Base-by-base conservation (phyloP, 2,113 vertebrate species). In the Gadus macrocephalus region DNA sequence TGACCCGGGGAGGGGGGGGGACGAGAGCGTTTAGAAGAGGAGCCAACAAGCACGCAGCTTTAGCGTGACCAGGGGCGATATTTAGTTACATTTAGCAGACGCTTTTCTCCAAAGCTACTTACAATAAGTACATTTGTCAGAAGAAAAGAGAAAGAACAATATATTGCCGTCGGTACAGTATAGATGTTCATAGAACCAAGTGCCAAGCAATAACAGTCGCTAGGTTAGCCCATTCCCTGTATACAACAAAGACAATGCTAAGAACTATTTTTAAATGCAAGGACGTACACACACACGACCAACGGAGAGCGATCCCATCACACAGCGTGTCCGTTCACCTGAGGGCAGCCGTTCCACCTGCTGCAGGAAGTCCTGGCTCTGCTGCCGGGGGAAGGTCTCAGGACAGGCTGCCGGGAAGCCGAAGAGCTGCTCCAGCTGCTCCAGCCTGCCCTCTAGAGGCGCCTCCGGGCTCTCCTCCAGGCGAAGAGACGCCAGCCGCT, bases 341-440 rank as follows among this genome's bases (percentile, higher is more conserved):
- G 62, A 17, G 3, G 96, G 94, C 27, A 97, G 90, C 35, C 83
- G 85, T 63, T 88, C 76, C 53, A 96, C 87, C 78, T 88, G 92
- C 38, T 88, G 72, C 4, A 1, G 76, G 77, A 98, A 96, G 27
- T 76, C 27, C 9, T 89, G 75, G 60, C 73, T 82, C 75, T 92
- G 88, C 0, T 64, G 71, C 0, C 88, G 63, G 1, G 90, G 90
- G 66, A 91, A 92, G 31, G 74, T 4, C 0, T 79, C 71, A 8
- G 87, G 69, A 3, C 85, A 90, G 0, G 71, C 14, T 0, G 81
- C 27, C 19, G 89, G 76, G 77, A 98, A 98, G 38, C 85, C 75
- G 68, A 95, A 97, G 16, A 96, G 84, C 4, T 31, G 65, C 88
- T 95, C 88, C 4, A 97, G 86, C 31, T 78, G 70, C 0, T 69